Base-by-base conservation (phyloP, 2,113 vertebrate genomes). In the Hemiprocne comata region DNA sequence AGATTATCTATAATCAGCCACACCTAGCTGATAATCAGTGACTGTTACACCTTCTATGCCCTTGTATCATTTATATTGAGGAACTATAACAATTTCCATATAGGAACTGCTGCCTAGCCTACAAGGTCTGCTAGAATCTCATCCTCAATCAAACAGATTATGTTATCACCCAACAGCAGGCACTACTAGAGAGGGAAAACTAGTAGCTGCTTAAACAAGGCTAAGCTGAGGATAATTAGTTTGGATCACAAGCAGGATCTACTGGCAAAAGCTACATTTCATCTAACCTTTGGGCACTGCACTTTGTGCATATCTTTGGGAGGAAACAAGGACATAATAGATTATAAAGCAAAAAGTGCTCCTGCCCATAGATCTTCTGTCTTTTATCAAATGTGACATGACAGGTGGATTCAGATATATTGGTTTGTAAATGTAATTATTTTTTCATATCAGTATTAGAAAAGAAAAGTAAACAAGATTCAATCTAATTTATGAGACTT, bases 401-500 rank as follows among this genome's bases (percentile, higher is more conserved):
- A 71, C 29, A 67, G 70, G 13, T 60, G 20, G 77, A 85, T 79
- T 75, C 80, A 89, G 57, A 90, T 42, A n/a, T 24, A 77, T 66
- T 61, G 28, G 92, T 96, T 88, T 85, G 26, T 78, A 88, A 95
- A 61, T 82, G 60, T 38, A 86, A 70, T 92, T 74, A 54, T 87
- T 75, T 85, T 89, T 97, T 78, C 90, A 15, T 53, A 95, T 89
- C 89, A 83, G 38, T 87, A 87, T 72, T 72, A 86, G 50, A 36
- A 79, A 95, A 91, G 67, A 82, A 94, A 89, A 71, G 57, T 65
- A 94, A 94, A 79, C 72, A 94, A 58, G 58, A 96, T 85, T 83
- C 13, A 12, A 69, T 93, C 69, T 88, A 83, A 76, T 87, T 91
- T 73, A 77, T 94, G 86, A 87, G 87, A 94, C 9, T 19, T 85